phyloP scores from a whole-genome alignment of 2,113 vertebrate species.

The Alces alces region DNA sequence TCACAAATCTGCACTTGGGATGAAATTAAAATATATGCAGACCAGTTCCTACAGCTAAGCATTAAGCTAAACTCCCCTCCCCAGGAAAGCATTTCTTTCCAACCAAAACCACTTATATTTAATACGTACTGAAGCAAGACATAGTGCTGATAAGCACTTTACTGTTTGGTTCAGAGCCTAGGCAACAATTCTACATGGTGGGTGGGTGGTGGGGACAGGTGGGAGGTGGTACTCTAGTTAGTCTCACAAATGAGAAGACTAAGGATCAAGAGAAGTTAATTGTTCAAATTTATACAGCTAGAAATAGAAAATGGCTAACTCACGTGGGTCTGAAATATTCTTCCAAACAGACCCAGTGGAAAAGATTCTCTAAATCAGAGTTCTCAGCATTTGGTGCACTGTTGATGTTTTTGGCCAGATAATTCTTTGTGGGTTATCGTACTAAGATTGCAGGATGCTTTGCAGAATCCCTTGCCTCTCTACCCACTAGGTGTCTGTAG shows the following conservation, averaged over 20 bases:
- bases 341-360: background rate
- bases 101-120: background rate
- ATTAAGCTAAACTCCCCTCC: background rate
- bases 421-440: background rate
- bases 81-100: background rate
- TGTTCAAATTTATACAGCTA: background rate
- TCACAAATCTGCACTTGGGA: background rate
- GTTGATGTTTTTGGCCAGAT: background rate
- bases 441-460: background rate
- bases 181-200: background rate
- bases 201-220: background rate
- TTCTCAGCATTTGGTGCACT: background rate
- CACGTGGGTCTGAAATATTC: background rate
- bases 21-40: background rate
- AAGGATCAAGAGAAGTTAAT: constrained; percentile 1
- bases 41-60: background rate
- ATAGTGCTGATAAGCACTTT: constrained; percentile 5
- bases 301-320: background rate
- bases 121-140: background rate
- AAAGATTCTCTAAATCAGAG: background rate
- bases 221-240: background rate
- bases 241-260: background rate
- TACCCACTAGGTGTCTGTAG: background rate
- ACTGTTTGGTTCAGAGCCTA: background rate
- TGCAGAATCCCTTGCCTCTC: background rate